These are phyloP conservation scores for Phataginus tricuspis DNA, from an alignment of 2,797 vertebrate genomes.

Conservation along the genomic window DNA sequence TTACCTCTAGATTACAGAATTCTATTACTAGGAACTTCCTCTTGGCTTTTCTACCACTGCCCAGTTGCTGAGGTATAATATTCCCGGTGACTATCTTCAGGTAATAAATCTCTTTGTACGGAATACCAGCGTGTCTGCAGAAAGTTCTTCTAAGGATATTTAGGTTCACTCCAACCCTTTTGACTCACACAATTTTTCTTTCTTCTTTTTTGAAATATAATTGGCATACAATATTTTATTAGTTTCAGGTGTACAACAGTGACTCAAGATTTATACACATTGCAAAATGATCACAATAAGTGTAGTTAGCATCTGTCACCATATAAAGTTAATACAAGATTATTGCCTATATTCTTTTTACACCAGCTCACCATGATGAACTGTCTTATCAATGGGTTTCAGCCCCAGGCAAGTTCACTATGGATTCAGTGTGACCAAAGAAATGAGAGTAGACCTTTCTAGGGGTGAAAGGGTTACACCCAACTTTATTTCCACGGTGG, in stretches of 20 bases:
- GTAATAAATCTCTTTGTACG: background rate
- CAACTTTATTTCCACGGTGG: too few relatives aligned
- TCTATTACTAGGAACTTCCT: background rate
- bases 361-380: background rate
- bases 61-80: background rate
- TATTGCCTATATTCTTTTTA: background rate
- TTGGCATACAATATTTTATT: background rate
- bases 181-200: background rate
- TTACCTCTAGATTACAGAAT: constrained; percentile 5
- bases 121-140: background rate
- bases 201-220: background rate
- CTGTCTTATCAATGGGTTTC: too few relatives aligned
- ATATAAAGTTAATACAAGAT: background rate
- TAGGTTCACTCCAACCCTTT: background rate
- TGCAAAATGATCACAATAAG: background rate
- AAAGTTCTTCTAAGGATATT: background rate
- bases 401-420: too few relatives aligned
- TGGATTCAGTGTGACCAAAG: too few relatives aligned
- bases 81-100: background rate
- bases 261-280: background rate
- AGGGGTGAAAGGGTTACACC: too few relatives aligned
- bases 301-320: background rate
- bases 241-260: background rate
- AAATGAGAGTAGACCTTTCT: too few relatives aligned
- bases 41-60: constrained; percentile 8